Percentiles rank a stretch among this genome's conserved stretches.
These are phyloP conservation scores for Gnathonemus echidnorhynchus DNA, from an alignment of 2,113 vertebrate species.

Conservation along the genomic window DNA sequence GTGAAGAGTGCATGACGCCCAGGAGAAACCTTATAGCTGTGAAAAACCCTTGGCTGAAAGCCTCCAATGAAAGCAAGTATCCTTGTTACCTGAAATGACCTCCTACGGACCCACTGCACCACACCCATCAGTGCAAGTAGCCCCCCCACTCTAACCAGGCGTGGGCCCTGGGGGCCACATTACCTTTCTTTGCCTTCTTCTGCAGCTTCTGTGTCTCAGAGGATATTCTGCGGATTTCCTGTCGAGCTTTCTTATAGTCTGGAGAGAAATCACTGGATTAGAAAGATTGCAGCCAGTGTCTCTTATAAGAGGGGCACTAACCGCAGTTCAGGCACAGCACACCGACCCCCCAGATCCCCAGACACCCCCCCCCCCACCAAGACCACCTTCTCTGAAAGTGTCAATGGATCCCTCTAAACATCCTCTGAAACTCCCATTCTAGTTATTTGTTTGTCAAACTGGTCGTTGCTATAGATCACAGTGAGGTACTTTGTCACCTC, in stretches of 20 bases:
- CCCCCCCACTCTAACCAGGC: not conserved
- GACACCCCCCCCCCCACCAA: not conserved
- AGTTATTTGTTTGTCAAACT: not conserved
- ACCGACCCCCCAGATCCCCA: not conserved
- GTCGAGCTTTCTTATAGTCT: constrained; percentile 87
- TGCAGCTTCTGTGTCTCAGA: constrained; percentile 86
- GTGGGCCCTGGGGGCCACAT: not conserved
- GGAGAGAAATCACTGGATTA: constrained; percentile 22
- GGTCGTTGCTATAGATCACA: not conserved
- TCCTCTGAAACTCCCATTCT: not conserved
- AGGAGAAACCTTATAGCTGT: not conserved
- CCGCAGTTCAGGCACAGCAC: not conserved
- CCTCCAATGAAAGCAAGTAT: not conserved
- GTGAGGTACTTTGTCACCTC: not conserved
- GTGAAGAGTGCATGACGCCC: not conserved
- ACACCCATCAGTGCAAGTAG: not conserved
- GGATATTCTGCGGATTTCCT: constrained; percentile 87
- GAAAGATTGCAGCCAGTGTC: not conserved
- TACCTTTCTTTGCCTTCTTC: constrained; percentile 91
- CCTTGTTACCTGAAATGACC: not conserved
- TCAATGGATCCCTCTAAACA: not conserved
- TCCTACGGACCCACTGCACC: not conserved
- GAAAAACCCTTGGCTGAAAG: not conserved
- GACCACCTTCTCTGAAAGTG: not conserved
- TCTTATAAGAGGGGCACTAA: not conserved